Evolutionary conservation across 2,113 vertebrate genomes (phyloP).

Genomic region (Tetraodon nigroviridis): DNA sequence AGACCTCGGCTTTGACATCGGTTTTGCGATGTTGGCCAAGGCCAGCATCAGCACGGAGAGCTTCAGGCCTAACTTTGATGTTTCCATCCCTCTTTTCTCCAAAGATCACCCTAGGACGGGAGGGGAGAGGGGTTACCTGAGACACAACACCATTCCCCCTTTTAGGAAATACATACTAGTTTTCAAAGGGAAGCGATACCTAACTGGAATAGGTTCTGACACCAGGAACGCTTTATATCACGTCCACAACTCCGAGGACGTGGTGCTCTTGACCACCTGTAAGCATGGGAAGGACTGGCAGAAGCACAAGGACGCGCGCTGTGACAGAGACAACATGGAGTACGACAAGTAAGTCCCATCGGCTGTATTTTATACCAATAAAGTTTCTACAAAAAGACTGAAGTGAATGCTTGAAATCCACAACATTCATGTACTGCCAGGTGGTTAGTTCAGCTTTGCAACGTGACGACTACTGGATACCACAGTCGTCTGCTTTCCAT

Average conservation of each 20-base stretch:
- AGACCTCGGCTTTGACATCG: constrained; percentile 94
- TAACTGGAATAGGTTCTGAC: constrained; percentile 98
- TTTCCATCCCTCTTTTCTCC: constrained; percentile 97
- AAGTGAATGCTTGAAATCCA: too few relatives aligned
- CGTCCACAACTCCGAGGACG: constrained; percentile 94
- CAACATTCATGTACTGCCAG: too few relatives aligned
- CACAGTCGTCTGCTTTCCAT: not conserved
- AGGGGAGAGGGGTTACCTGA: constrained; percentile 92
- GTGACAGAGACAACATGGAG: constrained; percentile 92
- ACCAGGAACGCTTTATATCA: constrained; percentile 98
- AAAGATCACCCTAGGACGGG: constrained; percentile 98
- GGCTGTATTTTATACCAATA: not conserved
- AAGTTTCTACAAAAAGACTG: not conserved
- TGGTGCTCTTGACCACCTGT: constrained; percentile 96
- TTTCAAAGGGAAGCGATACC: constrained; percentile 98
- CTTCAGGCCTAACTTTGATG: constrained; percentile 93
- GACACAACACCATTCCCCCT: constrained; percentile 93
- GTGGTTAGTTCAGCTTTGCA: too few relatives aligned
- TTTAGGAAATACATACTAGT: constrained; percentile 98
- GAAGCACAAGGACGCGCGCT: constrained; percentile 97
- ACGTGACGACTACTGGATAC: too few relatives aligned
- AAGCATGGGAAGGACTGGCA: constrained; percentile 99
- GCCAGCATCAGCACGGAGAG: constrained; percentile 97
- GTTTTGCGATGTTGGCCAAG: constrained; percentile 97
- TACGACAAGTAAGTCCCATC: constrained; percentile 90